Evolutionary conservation across 2,888 invertebrate genomes (phyloP).

Genomic region (Odontocerum albicorne): DNA sequence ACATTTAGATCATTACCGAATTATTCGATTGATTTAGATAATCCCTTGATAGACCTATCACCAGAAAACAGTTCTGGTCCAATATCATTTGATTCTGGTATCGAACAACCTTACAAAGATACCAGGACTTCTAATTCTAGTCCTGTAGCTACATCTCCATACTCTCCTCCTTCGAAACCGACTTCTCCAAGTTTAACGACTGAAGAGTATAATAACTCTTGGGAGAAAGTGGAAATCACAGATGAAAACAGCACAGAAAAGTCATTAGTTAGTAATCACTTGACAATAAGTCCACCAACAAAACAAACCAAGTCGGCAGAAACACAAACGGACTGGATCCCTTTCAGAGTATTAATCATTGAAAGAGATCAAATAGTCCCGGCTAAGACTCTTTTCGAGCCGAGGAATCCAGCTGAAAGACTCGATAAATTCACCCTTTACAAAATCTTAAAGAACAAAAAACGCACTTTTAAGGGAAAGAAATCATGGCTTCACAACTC

Average conservation of each 20-base stretch:
- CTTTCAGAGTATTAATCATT: constrained; percentile 27
- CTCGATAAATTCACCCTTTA: constrained; percentile 18
- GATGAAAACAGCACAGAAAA: constrained; percentile 8
- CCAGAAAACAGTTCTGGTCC: constrained; percentile 36
- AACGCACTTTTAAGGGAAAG: constrained; percentile 21
- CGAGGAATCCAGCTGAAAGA: constrained; percentile 2
- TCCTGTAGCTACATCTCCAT: constrained; percentile 27
- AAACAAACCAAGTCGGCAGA: constrained; percentile 31
- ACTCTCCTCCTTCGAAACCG: constrained; percentile 12
- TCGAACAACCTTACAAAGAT: constrained; percentile 36
- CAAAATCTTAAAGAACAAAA: constrained; percentile 16
- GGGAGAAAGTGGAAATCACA: constrained; percentile 14
- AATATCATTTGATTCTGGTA: constrained; percentile 37
- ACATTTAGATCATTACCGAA: constrained; percentile 33
- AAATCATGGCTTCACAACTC: constrained; percentile 25
- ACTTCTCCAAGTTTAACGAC: constrained; percentile 22
- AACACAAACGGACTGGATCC: constrained; percentile 34
- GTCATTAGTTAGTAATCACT: constrained; percentile 7
- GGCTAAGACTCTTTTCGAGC: constrained; percentile 24
- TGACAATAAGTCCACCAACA: constrained; percentile 8
- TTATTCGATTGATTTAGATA: constrained; percentile 22
- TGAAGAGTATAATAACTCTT: constrained; percentile 21
- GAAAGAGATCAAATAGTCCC: constrained; percentile 30
- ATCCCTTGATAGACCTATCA: constrained; percentile 30
- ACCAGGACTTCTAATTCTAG: constrained; percentile 35